Percentiles rank a stretch among this genome's conserved stretches.
Conservation (phyloP, 2,113 vertebrate species). For the Ivindomyrus marchei region DNA sequence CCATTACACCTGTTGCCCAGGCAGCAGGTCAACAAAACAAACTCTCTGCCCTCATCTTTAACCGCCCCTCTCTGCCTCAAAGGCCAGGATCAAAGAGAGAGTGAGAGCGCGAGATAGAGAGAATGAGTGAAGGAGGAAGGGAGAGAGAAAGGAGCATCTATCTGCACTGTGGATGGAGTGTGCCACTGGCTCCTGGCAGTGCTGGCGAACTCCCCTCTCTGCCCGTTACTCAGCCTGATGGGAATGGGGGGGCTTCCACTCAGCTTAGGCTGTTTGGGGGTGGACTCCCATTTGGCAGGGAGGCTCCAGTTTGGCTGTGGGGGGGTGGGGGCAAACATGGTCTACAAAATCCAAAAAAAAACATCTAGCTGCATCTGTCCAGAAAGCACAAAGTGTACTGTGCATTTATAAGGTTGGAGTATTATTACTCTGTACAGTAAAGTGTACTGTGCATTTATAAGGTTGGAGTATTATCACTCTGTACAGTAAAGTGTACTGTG, state of each 20-base stretch:
- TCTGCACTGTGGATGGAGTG: slow-evolving; percentile 44
- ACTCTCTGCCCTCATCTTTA: slow-evolving; percentile 19
- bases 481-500: too few species aligned
- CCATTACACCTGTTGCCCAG: slow-evolving; percentile 55
- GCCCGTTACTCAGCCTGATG: slow-evolving; percentile 47
- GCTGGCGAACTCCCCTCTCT: slow-evolving; percentile 14
- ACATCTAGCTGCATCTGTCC: neutral
- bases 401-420: too few species aligned
- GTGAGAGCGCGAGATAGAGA: slow-evolving; percentile 12
- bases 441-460: neutral
- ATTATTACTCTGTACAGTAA: too few species aligned
- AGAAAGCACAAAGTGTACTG: neutral
- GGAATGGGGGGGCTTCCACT: neutral
- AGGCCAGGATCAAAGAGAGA: slow-evolving; percentile 27
- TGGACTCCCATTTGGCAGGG: neutral
- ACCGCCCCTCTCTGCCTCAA: slow-evolving; percentile 21
- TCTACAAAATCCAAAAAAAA: neutral
- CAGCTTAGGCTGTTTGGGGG: neutral
- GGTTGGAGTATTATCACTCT: neutral
- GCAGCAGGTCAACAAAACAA: slow-evolving; percentile 62
- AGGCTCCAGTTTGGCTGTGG: neutral
- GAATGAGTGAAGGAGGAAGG: neutral
- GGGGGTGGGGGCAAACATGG: neutral
- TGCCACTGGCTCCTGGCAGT: slow-evolving; percentile 40
- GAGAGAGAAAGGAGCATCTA: slow-evolving; percentile 30